Conservation (phyloP, 2,113 vertebrate genomes). For the Numenius arquata region DNA sequence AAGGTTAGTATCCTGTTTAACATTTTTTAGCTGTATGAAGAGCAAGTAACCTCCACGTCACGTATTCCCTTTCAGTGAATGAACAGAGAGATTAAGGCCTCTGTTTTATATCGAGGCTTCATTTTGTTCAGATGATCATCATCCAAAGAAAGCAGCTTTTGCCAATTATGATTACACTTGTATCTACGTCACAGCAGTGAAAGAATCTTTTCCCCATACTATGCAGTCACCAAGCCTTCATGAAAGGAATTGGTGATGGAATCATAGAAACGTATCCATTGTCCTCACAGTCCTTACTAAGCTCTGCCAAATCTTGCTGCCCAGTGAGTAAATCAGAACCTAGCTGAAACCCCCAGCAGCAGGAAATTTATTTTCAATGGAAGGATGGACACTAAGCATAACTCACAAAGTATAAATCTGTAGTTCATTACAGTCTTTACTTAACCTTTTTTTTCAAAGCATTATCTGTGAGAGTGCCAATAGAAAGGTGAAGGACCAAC, state of each 20-base stretch:
- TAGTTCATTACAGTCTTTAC: neutral
- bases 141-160: neutral
- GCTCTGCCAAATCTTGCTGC: neutral
- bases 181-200: neutral
- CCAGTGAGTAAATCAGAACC: neutral
- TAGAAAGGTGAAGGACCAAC: neutral
- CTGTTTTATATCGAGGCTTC: neutral
- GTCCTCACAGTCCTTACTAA: neutral
- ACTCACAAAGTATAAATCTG: neutral
- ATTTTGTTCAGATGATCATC: neutral
- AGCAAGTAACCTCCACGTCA: neutral
- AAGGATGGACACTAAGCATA: neutral
- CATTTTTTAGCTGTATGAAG: neutral
- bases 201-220: neutral
- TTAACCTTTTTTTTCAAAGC: neutral
- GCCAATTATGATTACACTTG: neutral
- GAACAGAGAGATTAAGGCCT: neutral
- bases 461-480: neutral
- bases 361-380: neutral
- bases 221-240: neutral
- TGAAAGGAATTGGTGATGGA: neutral
- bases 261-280: neutral
- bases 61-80: neutral
- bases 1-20: neutral
- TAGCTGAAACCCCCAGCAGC: neutral